Conservation (phyloP, 1,140 invertebrate genomes). For the Drosophila virilis region DNA sequence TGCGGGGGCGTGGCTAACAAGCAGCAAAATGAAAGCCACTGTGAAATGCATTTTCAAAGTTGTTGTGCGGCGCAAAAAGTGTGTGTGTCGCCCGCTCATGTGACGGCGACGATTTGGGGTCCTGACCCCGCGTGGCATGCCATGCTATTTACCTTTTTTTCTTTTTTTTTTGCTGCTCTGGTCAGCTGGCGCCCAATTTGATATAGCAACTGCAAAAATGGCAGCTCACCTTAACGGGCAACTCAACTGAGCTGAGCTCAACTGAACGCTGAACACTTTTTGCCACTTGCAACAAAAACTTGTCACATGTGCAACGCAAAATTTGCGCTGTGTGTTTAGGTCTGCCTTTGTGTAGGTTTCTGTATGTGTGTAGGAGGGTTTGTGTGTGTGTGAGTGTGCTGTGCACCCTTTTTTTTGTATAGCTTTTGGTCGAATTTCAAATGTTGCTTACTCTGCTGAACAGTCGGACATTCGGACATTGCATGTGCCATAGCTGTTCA, state of each 20-base stretch:
- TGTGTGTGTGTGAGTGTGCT: neutral
- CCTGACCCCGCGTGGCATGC: slow-evolving; percentile 63
- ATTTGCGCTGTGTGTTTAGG: slow-evolving; percentile 58
- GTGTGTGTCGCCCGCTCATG: slow-evolving; percentile 42
- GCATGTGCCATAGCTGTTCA: slow-evolving; percentile 52
- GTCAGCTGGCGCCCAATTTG: slow-evolving; percentile 53
- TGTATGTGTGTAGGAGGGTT: no score
- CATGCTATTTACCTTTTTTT: slow-evolving; percentile 41
- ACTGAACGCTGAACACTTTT: slow-evolving; percentile 62
- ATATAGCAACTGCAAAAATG: slow-evolving; percentile 77
- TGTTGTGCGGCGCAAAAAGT: slow-evolving; percentile 62
- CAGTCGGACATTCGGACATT: slow-evolving; percentile 57
- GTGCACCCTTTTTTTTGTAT: slow-evolving; percentile 45
- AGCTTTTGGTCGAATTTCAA: slow-evolving; percentile 78
- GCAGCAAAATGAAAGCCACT: slow-evolving; percentile 73
- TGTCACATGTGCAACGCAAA: slow-evolving; percentile 79
- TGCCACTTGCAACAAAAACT: slow-evolving; percentile 68
- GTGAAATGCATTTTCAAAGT: slow-evolving; percentile 77
- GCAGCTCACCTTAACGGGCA: slow-evolving; percentile 75
- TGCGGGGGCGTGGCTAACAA: slow-evolving; percentile 62
- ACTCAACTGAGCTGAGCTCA: slow-evolving; percentile 60
- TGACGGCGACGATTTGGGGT: slow-evolving; percentile 74
- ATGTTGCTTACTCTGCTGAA: slow-evolving; percentile 78
- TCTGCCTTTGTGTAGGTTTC: slow-evolving; percentile 9
- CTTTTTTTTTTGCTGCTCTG: slow-evolving; percentile 42